phyloP scores from a whole-genome alignment of 2,797 vertebrate genomes.

The Clangula hyemalis region DNA sequence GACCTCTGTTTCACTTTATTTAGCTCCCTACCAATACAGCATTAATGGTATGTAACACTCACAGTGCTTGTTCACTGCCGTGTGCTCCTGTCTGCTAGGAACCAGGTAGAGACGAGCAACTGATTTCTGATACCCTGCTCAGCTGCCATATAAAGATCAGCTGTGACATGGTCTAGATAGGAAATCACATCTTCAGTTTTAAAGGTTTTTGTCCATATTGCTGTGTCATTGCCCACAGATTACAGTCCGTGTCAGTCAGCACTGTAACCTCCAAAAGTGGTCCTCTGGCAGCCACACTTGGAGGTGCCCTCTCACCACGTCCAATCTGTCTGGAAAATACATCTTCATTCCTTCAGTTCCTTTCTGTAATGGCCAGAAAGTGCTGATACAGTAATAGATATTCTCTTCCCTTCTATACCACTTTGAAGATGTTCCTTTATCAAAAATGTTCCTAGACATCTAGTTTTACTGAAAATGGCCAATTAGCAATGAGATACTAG shows the following conservation, averaged over 20 bases:
- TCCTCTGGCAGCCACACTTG: not conserved
- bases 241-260: not conserved
- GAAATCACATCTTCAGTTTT: not conserved
- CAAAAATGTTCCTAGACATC: not conserved
- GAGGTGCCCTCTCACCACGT: not conserved
- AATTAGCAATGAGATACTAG: not conserved
- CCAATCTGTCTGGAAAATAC: not conserved
- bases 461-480: constrained; percentile 1
- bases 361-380: not conserved
- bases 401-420: not conserved
- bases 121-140: not conserved
- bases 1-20: constrained; percentile 40
- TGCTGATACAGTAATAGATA: not conserved
- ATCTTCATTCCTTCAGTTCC: not conserved
- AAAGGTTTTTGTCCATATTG: not conserved
- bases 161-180: not conserved
- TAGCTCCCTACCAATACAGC: constrained; percentile 20
- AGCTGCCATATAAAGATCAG: not conserved
- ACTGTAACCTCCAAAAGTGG: not conserved
- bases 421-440: not conserved
- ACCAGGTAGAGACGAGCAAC: not conserved
- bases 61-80: not conserved
- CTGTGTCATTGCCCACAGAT: not conserved
- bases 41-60: not conserved
- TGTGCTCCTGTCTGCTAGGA: not conserved